These are phyloP conservation scores for Stenolophus ochropezus DNA, from an alignment of 2,888 invertebrate species.

Conservation along the genomic window DNA sequence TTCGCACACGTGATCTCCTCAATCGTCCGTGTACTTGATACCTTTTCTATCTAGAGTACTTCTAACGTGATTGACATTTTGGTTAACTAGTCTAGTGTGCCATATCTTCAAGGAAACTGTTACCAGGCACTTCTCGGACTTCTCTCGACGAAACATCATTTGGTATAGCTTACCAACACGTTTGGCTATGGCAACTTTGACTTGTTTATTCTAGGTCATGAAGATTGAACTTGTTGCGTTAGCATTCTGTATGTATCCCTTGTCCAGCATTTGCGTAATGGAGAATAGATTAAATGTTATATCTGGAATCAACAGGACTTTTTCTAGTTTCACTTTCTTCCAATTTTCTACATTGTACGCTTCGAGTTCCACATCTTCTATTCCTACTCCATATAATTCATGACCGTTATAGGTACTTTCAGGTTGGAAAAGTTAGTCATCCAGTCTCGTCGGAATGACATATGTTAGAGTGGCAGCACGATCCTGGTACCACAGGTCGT, in stretches of 20 bases:
- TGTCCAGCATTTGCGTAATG: slow-evolving; percentile 64
- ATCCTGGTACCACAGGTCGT: slow-evolving; percentile 64
- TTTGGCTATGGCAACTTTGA: slow-evolving; percentile 43
- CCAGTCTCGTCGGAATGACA: slow-evolving; percentile 64
- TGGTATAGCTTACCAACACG: background rate
- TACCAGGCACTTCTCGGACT: too few species aligned
- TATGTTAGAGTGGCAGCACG: slow-evolving; percentile 66
- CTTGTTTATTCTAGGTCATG: slow-evolving; percentile 65
- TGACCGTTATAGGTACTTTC: slow-evolving; percentile 29
- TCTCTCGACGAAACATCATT: too few species aligned
- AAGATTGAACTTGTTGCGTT: slow-evolving; percentile 51
- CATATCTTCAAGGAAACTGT: too few species aligned
- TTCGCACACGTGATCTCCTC: too few species aligned
- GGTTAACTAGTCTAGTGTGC: too few species aligned
- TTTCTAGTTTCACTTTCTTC: slow-evolving; percentile 61
- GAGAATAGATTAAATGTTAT: slow-evolving; percentile 65
- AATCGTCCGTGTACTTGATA: too few species aligned
- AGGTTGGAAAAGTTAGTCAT: slow-evolving; percentile 61
- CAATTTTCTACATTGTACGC: slow-evolving; percentile 66
- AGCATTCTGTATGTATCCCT: slow-evolving; percentile 64
- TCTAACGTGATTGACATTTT: too few species aligned
- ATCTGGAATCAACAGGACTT: slow-evolving; percentile 62
- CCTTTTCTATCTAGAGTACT: too few species aligned
- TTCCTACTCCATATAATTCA: slow-evolving; percentile 64
- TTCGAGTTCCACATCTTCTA: slow-evolving; percentile 64